Evolutionary conservation across 2,113 vertebrate species (phyloP).

Genomic region (Mionectes macconnelli): DNA sequence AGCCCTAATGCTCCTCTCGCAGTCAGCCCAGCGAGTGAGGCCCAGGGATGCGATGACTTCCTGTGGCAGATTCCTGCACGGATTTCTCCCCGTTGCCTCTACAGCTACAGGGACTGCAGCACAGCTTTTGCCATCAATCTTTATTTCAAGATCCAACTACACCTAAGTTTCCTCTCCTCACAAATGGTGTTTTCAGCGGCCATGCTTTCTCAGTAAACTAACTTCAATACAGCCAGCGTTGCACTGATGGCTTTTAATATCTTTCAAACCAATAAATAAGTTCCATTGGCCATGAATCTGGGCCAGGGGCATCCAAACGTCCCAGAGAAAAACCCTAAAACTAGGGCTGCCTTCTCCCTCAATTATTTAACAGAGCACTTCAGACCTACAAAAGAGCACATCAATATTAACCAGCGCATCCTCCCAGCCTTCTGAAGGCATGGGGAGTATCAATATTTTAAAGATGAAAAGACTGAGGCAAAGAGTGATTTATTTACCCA

Average conservation of each 20-base stretch:
- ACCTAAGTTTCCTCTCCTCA: neutral
- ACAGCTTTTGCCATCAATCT: neutral
- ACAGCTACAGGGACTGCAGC: neutral
- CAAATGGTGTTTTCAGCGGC: neutral
- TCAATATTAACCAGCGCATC: neutral
- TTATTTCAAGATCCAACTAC: neutral
- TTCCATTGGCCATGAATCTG: neutral
- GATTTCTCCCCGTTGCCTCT: accelerated
- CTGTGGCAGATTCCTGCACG: neutral
- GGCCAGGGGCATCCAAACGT: neutral
- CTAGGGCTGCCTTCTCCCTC: neutral
- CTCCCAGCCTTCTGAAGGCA: neutral
- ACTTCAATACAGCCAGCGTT: accelerated
- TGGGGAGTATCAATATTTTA: neutral
- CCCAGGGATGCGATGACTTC: conserved; percentile 28
- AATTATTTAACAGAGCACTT: neutral
- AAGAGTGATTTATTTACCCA: neutral
- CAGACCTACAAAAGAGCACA: neutral
- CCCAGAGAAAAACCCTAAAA: neutral
- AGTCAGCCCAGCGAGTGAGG: neutral
- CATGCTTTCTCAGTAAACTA: neutral
- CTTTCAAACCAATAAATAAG: neutral
- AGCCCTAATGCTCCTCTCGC: neutral
- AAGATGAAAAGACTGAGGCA: neutral
- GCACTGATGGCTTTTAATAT: neutral